These are phyloP conservation scores for Ophonus ardosiacus DNA, from an alignment of 2,888 invertebrate genomes.

Conservation along the genomic window DNA sequence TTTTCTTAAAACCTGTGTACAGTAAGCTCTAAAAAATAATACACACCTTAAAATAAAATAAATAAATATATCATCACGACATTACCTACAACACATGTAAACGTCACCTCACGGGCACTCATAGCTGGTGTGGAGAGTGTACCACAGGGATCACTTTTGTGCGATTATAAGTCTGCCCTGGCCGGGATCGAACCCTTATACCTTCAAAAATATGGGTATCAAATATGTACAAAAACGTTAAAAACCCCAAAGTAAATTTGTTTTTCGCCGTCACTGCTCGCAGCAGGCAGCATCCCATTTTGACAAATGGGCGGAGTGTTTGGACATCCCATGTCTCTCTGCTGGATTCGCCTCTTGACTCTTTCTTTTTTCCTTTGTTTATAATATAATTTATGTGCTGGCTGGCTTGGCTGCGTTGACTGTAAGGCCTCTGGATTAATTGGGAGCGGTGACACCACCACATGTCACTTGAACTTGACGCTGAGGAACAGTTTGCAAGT, in stretches of 20 bases:
- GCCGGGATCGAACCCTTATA: too few species aligned
- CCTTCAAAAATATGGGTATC: too few species aligned
- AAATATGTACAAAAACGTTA: too few species aligned
- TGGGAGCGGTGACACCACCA: constrained; percentile 48
- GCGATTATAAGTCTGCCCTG: too few species aligned
- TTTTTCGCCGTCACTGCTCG: neutral
- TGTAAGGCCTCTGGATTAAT: constrained; percentile 29
- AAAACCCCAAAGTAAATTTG: neutral
- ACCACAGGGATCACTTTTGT: too few species aligned
- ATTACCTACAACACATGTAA: too few species aligned
- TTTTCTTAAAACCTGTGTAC: too few species aligned
- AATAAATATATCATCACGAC: too few species aligned
- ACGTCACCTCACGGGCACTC: too few species aligned
- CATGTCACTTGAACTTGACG: constrained; percentile 31
- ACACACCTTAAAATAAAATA: too few species aligned
- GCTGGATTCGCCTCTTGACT: constrained; percentile 37
- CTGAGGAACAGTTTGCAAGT: neutral
- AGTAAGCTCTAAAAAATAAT: too few species aligned
- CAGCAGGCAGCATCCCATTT: neutral
- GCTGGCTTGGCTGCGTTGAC: neutral
- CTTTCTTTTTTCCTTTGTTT: constrained; percentile 51
- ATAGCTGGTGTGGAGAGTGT: too few species aligned
- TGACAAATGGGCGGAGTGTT: constrained; percentile 63
- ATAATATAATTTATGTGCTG: constrained; percentile 52
- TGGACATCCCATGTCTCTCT: constrained; percentile 56